Conservation (phyloP, 2,113 vertebrate genomes). For the Podiceps cristatus region DNA sequence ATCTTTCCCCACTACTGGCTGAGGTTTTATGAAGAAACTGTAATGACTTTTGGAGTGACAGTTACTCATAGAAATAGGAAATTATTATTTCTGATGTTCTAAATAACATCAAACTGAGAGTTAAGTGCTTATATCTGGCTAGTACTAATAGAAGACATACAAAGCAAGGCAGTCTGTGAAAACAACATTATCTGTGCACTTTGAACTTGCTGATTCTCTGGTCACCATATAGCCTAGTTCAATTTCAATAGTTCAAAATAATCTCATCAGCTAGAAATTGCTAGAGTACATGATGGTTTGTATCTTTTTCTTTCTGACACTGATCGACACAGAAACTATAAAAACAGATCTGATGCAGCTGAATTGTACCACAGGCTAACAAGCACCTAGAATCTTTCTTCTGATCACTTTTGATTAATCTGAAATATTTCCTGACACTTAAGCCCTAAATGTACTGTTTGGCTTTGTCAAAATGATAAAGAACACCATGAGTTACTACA, state of each 20-base stretch:
- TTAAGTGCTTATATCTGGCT: neutral
- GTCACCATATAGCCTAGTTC: rapidly evolving
- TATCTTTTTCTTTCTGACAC: neutral
- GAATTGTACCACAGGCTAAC: neutral
- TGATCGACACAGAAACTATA: neutral
- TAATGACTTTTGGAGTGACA: neutral
- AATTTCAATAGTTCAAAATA: neutral
- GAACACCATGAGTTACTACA: neutral
- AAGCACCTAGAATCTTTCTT: neutral
- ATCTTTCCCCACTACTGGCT: neutral
- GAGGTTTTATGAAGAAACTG: neutral
- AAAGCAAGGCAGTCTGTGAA: neutral
- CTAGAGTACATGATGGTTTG: neutral
- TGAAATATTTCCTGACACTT: neutral
- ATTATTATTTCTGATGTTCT: neutral
- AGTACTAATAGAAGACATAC: neutral
- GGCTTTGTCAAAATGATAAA: neutral
- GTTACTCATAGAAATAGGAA: neutral
- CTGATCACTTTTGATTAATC: neutral
- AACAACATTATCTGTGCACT: neutral
- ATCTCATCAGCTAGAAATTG: neutral
- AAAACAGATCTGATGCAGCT: neutral
- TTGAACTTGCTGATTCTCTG: neutral
- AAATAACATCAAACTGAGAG: neutral
- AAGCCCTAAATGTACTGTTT: neutral